These are phyloP conservation scores for Pygoscelis adeliae DNA, from an alignment of 2,113 vertebrate species.

Conservation along the genomic window DNA sequence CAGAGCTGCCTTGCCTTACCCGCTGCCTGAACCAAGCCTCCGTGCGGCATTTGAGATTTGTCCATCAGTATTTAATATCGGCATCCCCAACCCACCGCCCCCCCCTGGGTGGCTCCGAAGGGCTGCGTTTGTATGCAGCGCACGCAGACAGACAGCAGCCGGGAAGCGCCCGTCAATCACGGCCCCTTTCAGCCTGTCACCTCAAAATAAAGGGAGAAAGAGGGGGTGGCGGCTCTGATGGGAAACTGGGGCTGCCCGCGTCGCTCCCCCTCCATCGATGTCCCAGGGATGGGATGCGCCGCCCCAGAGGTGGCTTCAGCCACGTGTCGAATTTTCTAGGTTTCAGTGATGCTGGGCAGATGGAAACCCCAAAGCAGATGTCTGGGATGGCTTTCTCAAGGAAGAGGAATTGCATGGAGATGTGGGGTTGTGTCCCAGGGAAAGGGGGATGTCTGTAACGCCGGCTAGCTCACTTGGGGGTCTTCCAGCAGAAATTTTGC, in stretches of 20 bases:
- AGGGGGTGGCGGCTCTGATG: background rate
- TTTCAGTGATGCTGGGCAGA: fast-evolving
- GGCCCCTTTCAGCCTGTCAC: background rate
- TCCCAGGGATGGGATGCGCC: fast-evolving
- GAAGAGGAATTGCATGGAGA: background rate
- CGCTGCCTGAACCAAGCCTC: fast-evolving
- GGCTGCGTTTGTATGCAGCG: background rate
- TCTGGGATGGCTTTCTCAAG: background rate
- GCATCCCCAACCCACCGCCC: background rate
- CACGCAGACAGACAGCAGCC: constrained; percentile 52
- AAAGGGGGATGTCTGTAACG: background rate
- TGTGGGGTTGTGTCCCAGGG: no score
- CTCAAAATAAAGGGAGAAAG: background rate
- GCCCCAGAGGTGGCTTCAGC: background rate
- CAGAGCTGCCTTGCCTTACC: background rate
- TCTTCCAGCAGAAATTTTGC: background rate
- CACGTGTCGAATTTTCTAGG: fast-evolving
- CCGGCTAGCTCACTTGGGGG: fast-evolving
- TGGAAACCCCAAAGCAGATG: background rate
- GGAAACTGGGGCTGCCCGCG: fast-evolving
- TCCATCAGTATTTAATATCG: constrained; percentile 3
- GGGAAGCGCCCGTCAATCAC: constrained; percentile 57
- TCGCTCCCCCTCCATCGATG: fast-evolving
- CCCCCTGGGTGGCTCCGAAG: background rate
- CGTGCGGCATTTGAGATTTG: fast-evolving